These are phyloP conservation scores for Nomada ferruginata DNA, from an alignment of 2,888 invertebrate genomes.

Conservation along the genomic window DNA sequence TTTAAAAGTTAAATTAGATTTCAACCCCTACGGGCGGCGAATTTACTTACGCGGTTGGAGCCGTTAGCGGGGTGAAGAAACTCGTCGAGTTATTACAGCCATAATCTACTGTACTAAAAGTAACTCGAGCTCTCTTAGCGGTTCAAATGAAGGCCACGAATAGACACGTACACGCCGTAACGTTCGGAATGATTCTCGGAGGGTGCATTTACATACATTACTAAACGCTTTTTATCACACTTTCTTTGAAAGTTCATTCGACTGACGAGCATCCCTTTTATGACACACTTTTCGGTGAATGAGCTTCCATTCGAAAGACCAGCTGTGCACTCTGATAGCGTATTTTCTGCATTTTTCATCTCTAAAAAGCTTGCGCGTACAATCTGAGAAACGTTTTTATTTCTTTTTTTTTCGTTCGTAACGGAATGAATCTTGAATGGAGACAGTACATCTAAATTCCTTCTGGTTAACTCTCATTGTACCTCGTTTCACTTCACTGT, in stretches of 20 bases:
- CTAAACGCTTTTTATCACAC: slow-evolving; percentile 60
- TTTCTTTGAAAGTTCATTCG: slow-evolving; percentile 52
- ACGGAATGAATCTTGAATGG: slow-evolving; percentile 19
- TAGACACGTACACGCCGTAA: slow-evolving; percentile 66
- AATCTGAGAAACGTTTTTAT: slow-evolving; percentile 38
- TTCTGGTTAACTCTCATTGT: slow-evolving; percentile 18
- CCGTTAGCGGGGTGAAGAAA: slow-evolving; percentile 49
- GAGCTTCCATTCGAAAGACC: slow-evolving; percentile 28
- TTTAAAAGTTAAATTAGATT: slow-evolving; percentile 73
- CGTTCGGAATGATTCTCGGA: slow-evolving; percentile 61
- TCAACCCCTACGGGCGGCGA: slow-evolving; percentile 53
- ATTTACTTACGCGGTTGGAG: slow-evolving; percentile 54
- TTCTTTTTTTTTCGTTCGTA: background rate
- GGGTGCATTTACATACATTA: slow-evolving; percentile 69
- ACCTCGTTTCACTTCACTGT: background rate
- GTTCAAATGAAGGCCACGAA: slow-evolving; percentile 61
- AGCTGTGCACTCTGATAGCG: slow-evolving; percentile 16
- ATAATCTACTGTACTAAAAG: slow-evolving; percentile 63
- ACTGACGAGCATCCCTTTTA: slow-evolving; percentile 49
- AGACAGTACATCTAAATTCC: slow-evolving; percentile 27
- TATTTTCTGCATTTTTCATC: slow-evolving; percentile 37
- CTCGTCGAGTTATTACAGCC: slow-evolving; percentile 65
- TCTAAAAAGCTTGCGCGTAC: slow-evolving; percentile 23
- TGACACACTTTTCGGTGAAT: slow-evolving; percentile 34
- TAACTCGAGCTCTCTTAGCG: slow-evolving; percentile 45